A percentile compares a stretch with the other conserved stretches of the same genome.
phyloP scores from a whole-genome alignment of 2,797 vertebrate genomes.

The Circus cinereus region DNA sequence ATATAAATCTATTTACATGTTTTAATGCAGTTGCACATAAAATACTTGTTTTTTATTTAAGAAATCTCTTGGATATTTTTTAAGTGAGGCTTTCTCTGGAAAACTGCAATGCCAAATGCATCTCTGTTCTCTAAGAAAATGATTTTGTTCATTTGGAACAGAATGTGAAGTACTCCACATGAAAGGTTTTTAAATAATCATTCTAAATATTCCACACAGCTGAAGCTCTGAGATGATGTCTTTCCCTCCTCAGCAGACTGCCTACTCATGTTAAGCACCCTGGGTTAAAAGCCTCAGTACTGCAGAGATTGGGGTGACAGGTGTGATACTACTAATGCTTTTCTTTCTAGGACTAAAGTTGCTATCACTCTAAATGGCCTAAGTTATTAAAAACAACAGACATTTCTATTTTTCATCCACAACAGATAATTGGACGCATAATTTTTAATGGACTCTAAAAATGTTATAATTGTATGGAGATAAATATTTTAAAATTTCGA shows the following conservation, averaged over 20 bases:
- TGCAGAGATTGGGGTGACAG: neutral
- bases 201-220: neutral
- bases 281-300: neutral
- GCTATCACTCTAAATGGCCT: neutral
- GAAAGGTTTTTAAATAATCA: neutral
- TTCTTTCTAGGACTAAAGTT: neutral
- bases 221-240: neutral
- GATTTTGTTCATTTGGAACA: neutral
- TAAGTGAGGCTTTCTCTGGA: neutral
- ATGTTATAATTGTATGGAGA: neutral
- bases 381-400: neutral
- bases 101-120: neutral
- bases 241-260: neutral
- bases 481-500: neutral
- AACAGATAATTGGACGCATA: neutral
- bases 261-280: neutral
- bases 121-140: neutral
- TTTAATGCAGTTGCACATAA: neutral
- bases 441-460: neutral
- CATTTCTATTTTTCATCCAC: neutral
- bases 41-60: neutral
- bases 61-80: neutral
- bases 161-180: neutral
- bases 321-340: neutral
- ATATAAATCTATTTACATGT: neutral